Evolutionary conservation across 2,113 vertebrate genomes (phyloP).

Genomic region (Nanorana parkeri): DNA sequence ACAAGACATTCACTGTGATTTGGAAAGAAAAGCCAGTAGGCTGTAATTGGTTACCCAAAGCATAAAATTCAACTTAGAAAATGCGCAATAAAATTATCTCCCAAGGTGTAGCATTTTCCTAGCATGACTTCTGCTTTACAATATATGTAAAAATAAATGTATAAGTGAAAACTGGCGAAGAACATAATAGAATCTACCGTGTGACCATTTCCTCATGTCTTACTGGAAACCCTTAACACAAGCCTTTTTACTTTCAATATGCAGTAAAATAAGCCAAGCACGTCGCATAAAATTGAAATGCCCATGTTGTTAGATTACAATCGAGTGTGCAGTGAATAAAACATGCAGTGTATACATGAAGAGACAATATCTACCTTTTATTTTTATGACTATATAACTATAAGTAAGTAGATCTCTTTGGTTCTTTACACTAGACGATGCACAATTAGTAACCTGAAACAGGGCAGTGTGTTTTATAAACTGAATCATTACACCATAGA

Average conservation of each 20-base stretch:
- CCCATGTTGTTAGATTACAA: constrained; percentile 43
- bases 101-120: constrained; percentile 50
- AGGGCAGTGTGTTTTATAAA: not conserved
- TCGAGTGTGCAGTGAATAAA: constrained; percentile 48
- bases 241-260: constrained; percentile 49
- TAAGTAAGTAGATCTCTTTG: constrained; percentile 33
- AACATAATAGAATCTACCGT: not conserved
- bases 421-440: not conserved
- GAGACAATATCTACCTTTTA: constrained; percentile 39
- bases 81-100: constrained; percentile 13
- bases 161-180: not conserved
- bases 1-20: constrained; percentile 58
- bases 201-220: constrained; percentile 11
- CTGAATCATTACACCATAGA: no score
- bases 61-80: constrained; percentile 68
- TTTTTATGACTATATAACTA: constrained; percentile 42
- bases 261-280: constrained; percentile 58
- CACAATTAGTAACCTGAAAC: not conserved
- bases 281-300: constrained; percentile 55
- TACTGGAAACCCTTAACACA: constrained; percentile 17
- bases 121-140: not conserved
- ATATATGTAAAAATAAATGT: not conserved
- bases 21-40: constrained; percentile 50
- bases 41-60: constrained; percentile 58
- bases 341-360: constrained; percentile 24